Evolutionary conservation across 2,113 vertebrate genomes (phyloP), one percentile per base, ranked within the genome.

Genomic region (Myodes glareolus): DNA sequence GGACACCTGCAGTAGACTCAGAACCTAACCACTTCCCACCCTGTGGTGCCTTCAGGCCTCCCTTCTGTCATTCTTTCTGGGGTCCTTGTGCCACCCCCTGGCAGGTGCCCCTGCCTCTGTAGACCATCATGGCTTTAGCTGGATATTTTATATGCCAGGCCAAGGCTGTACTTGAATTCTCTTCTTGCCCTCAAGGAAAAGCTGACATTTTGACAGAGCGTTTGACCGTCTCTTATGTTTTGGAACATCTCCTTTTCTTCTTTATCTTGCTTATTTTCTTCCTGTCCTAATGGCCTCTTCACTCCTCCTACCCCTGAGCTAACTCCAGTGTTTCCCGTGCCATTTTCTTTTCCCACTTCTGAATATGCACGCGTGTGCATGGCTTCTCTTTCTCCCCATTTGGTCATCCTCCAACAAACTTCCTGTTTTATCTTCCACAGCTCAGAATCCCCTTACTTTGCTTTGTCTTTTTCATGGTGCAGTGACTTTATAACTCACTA

Each of bases 331-430:
- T 39, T 19, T 19, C 70, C 52, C 2, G 12, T 5, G 25, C 36
- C 70, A 21, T 3, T 36, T 55, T 36, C 12, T 1, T 14, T 31
- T 25, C 25, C 33, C 52, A 52, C 29, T n/a, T 58, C 11, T 36
- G 63, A 5, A 4, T 4, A 23, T 4, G 39, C 65, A 55, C 4
- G 0, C 14, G 17, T 31, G 42, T 61, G n/a, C 17, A 0, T 6
- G 67, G n/a, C 45, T 23, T 27, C 80, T 67, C 67, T 25, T 75
- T 72, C 2, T 23, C 27, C 33, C 45, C 10, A 27, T 13, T 39
- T 12, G 25, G 19, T 58, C 45, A 86, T 58, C 25, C 31, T 39
- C 52, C 19, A 9, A 16, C 1, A 2, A 90, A 31, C 50, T 47
- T 88, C 55, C 58, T 63, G 1, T 1, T 31, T 23, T 75, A 89